Evolutionary conservation across 1,140 invertebrate genomes (phyloP).

Genomic region (Drosophila obscura): DNA sequence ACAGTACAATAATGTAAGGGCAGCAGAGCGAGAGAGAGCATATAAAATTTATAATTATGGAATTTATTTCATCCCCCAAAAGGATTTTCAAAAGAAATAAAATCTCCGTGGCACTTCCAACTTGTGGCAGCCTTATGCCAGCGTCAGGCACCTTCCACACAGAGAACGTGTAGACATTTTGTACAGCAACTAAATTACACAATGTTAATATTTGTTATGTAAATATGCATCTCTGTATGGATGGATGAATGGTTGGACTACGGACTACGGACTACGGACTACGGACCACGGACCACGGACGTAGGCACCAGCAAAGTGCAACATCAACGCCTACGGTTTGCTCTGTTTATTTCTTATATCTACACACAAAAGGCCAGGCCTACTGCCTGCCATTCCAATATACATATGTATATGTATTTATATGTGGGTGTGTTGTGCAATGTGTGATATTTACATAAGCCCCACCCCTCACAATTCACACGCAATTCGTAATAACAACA

Average conservation of each 20-base stretch:
- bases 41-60: no score
- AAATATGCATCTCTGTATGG: constrained; percentile 46
- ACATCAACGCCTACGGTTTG: constrained; percentile 23
- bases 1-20: not conserved
- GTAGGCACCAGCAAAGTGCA: constrained; percentile 33
- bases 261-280: no score
- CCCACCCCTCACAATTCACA: constrained; percentile 33
- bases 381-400: constrained; percentile 35
- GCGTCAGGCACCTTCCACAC: not conserved
- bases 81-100: not conserved
- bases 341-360: constrained; percentile 52
- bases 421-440: not conserved
- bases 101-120: no score
- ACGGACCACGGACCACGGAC: no score
- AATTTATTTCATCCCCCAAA: no score
- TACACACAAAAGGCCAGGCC: constrained; percentile 45
- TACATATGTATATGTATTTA: not conserved
- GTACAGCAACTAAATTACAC: constrained; percentile 79
- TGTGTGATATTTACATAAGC: constrained; percentile 48
- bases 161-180: constrained; percentile 55
- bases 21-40: no score
- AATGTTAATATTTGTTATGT: constrained; percentile 76
- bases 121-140: not conserved
- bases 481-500: constrained; percentile 34
- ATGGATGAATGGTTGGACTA: constrained; percentile 29